Conservation (phyloP, 2,113 vertebrate genomes). For the Todiramphus saurophagus region DNA sequence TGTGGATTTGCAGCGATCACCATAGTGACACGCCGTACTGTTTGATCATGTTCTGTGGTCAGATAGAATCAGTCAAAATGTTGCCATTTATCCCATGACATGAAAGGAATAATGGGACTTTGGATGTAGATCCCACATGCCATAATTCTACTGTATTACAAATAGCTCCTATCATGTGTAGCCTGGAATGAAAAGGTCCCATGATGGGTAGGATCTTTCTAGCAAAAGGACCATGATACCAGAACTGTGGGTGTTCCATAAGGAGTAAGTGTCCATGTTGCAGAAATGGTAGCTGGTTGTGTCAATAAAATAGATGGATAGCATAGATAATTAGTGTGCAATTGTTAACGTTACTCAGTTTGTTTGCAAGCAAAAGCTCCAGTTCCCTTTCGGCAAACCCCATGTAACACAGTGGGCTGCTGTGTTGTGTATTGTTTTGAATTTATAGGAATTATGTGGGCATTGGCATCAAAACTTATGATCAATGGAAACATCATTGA, state of each 20-base stretch:
- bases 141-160: neutral
- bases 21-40: neutral
- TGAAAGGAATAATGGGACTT: neutral
- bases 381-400: neutral
- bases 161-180: neutral
- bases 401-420: neutral
- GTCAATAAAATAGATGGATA: neutral
- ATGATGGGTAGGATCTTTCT: neutral
- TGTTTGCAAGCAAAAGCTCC: neutral
- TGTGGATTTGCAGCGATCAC: neutral
- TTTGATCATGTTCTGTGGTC: neutral
- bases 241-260: neutral
- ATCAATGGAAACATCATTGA: neutral
- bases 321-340: neutral
- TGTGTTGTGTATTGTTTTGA: neutral
- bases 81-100: neutral
- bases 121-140: neutral
- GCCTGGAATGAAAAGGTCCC: neutral
- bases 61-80: slow-evolving; percentile 2
- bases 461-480: neutral
- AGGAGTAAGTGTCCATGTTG: neutral
- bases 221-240: neutral
- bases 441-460: neutral
- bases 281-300: neutral
- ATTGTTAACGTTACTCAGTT: neutral